Base-by-base conservation (phyloP, 1,140 invertebrate genomes). In the Drosophila mayri region DNA sequence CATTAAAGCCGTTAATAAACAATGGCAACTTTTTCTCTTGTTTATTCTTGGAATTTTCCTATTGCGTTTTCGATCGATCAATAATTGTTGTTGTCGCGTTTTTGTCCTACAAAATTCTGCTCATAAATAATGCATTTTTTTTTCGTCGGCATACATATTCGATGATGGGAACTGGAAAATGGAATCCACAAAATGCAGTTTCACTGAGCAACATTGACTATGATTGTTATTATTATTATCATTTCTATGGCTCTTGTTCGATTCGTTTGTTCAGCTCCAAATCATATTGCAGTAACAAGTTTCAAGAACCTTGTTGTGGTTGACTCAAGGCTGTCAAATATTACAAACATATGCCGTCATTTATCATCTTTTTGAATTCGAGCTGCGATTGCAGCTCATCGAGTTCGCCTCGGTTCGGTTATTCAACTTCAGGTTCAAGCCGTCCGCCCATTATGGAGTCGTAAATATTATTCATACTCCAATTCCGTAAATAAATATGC, bases 81-180 rank as follows among this genome's bases (percentile, higher is more conserved):
- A 75, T 76, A 75, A 35, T 66, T 25, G 60, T 75, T 47, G 46
- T 76, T 64, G 46, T n/a, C n/a, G 25, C 43, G 41, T 66, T 76
- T 64, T 76, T 55, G 40, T 63, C 49, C 41, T 74, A 32, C 38
- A 20, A 28, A 44, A 74, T 74, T 65, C 30, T 43, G 67, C 46
- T 61, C 49, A 78, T 78, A 78, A 77, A 78, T 78, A 78, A 78
- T 78, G 54, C 46, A 78, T 63, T 71, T 63, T 62, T 63, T 62
- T 75, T 44, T 35, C 25, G 37, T 41, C 20, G 72, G 32, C 61
- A 68, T 57, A 64, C 40, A 76, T 67, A 70, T 58, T 41, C 43
- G 22, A 61, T 71, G 54, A 52, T 77, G 57, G 64, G 57, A 70
- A 77, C 41, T 44, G 32, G 32, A 57, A 74, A 73, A 74, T 30